These are phyloP conservation scores for Aphodius granarius DNA, from an alignment of 2,888 invertebrate species.

Conservation along the genomic window DNA sequence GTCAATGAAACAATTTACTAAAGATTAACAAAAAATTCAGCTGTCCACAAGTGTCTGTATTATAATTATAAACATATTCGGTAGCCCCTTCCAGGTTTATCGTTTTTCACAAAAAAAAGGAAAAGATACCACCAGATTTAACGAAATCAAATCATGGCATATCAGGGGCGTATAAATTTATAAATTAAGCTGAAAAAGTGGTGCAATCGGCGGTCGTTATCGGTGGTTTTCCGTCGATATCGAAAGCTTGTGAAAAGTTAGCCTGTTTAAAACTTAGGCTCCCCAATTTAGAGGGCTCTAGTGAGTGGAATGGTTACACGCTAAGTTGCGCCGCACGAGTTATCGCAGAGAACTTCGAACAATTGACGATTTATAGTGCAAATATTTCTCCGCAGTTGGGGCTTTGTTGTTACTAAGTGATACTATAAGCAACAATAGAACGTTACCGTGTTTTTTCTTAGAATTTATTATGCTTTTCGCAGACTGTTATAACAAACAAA, in stretches of 20 bases:
- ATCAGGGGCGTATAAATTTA: background rate
- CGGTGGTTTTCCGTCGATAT: background rate
- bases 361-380: background rate
- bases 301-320: background rate
- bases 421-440: background rate
- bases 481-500: too few species aligned
- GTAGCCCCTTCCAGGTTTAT: too few species aligned
- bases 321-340: background rate
- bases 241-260: background rate
- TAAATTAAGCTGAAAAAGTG: background rate
- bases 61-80: too few species aligned
- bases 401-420: background rate
- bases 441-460: background rate
- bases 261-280: background rate
- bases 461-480: background rate
- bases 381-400: background rate
- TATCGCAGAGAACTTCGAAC: background rate
- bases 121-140: too few species aligned
- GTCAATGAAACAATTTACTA: too few species aligned
- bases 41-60: too few species aligned
- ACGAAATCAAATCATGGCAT: too few species aligned
- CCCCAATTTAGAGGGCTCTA: background rate
- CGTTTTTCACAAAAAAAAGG: too few species aligned
- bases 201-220: background rate
- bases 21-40: too few species aligned